A percentile compares a stretch with the other conserved stretches of the same genome.
Conservation (phyloP, 2,797 vertebrate genomes). For the Neosilurus mollespiculum region DNA sequence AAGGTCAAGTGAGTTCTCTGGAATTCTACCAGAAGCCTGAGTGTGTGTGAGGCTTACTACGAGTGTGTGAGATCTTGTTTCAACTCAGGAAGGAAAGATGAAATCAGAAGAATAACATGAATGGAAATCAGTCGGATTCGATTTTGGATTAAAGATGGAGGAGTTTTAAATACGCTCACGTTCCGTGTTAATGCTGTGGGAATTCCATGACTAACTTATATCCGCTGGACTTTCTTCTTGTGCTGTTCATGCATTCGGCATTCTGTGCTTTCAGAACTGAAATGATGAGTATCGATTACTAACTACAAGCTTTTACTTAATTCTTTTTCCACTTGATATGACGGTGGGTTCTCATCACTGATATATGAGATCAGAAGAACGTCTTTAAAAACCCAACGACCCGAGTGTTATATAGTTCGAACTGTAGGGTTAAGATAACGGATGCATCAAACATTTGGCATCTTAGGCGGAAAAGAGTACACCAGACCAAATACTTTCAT, state of each 20-base stretch:
- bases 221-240: background rate
- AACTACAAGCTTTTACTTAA: background rate
- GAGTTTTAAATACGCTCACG: background rate
- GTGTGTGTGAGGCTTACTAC: background rate
- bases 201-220: background rate
- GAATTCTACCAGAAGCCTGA: background rate
- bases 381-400: background rate
- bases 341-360: background rate
- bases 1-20: constrained; percentile 11
- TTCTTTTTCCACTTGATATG: constrained; percentile 4
- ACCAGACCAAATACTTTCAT: too few species aligned
- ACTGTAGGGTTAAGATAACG: background rate
- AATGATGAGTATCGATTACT: background rate
- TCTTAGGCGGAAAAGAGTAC: too few species aligned
- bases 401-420: background rate
- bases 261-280: background rate
- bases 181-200: background rate
- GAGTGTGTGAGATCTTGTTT: background rate
- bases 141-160: background rate
- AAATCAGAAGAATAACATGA: background rate
- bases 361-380: background rate
- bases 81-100: constrained; percentile 3
- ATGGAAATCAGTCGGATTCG: background rate
- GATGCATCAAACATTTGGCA: background rate
- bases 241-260: background rate